phyloP scores from a whole-genome alignment of 1,140 invertebrate species.

The Rhopalosiphum maidis region DNA sequence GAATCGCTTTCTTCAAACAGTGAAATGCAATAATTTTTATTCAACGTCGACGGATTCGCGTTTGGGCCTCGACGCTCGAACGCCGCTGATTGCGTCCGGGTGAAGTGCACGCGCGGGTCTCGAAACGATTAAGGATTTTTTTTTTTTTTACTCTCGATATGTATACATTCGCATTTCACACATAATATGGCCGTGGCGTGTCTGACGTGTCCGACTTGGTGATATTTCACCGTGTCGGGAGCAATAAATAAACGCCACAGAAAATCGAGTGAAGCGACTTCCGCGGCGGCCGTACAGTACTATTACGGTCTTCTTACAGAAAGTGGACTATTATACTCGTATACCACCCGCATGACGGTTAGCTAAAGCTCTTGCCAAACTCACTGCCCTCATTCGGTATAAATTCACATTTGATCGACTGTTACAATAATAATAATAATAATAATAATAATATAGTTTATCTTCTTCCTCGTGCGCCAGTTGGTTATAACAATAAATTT shows the following conservation, averaged over 20 bases:
- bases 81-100: neutral
- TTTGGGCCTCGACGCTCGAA: neutral
- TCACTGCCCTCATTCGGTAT: constrained; percentile 10
- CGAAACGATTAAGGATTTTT: neutral
- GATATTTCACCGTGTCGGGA: neutral
- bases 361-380: constrained; percentile 14
- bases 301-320: neutral
- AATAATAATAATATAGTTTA: neutral
- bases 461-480: neutral
- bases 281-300: neutral
- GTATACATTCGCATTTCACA: neutral
- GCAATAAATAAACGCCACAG: neutral
- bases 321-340: neutral
- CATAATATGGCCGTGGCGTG: neutral
- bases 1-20: neutral
- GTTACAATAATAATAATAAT: neutral
- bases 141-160: neutral
- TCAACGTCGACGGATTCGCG: neutral
- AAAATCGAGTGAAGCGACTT: constrained; percentile 10
- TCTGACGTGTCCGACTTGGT: neutral
- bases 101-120: neutral
- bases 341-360: constrained; percentile 5
- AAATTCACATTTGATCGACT: neutral
- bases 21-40: neutral
- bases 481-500: neutral